Percentiles rank a stretch among this genome's conserved stretches.
Conservation (phyloP, 2,888 invertebrate genomes). For the Pelosia muscerda region DNA sequence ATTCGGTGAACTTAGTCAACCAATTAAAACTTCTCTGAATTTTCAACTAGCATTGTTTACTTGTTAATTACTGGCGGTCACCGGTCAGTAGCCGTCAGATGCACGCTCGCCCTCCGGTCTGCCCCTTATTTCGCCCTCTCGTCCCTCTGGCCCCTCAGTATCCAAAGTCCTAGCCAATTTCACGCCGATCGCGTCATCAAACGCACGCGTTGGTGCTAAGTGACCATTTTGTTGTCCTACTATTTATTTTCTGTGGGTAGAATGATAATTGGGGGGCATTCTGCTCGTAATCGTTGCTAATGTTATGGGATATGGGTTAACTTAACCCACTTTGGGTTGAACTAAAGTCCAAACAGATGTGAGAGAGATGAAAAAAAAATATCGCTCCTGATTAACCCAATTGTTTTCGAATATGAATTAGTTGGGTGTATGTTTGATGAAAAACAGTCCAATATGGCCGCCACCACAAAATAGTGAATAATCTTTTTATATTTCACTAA, state of each 20-base stretch:
- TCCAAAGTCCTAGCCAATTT: conserved; percentile 71
- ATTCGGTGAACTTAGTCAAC: conserved; percentile 9
- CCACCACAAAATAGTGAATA: too few species aligned
- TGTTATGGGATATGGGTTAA: conserved; percentile 10
- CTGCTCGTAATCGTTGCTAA: conserved; percentile 15
- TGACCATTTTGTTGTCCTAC: conserved; percentile 52
- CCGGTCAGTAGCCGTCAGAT: conserved; percentile 64
- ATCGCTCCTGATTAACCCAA: too few species aligned
- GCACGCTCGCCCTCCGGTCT: conserved; percentile 53
- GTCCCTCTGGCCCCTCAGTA: conserved; percentile 24
- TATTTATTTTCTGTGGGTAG: conserved; percentile 45
- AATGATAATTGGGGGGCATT: conserved; percentile 32
- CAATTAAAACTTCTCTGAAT: conserved; percentile 48
- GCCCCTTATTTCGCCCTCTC: conserved; percentile 23
- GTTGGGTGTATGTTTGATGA: too few species aligned
- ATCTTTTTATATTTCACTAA: too few species aligned
- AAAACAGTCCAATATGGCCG: too few species aligned
- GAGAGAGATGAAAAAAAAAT: too few species aligned
- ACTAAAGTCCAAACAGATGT: not conserved
- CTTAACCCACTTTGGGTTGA: not conserved
- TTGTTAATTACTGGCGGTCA: conserved; percentile 59
- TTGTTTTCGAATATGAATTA: too few species aligned
- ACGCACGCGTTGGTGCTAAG: conserved; percentile 64
- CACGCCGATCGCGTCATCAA: conserved; percentile 81
- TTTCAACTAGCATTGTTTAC: conserved; percentile 52